Evolutionary conservation across 2,797 vertebrate genomes (phyloP).

Genomic region (Tenualosa thibaudeaui): DNA sequence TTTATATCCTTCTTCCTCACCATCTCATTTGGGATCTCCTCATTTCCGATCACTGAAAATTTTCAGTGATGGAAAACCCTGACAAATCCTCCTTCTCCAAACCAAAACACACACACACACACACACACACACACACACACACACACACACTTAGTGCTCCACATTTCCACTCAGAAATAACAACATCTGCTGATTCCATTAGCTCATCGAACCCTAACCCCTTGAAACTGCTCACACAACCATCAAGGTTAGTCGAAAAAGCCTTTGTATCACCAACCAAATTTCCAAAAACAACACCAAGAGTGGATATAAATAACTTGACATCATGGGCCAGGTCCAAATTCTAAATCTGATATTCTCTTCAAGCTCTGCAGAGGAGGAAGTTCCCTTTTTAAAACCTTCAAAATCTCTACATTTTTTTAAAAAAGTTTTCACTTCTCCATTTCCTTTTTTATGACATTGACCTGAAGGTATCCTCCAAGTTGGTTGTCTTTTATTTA

Average conservation of each 20-base stretch:
- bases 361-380: neutral
- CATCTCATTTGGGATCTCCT: neutral
- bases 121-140: neutral
- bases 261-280: constrained; percentile 1
- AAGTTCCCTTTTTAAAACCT: neutral
- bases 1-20: neutral
- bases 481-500: neutral
- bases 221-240: neutral
- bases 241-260: neutral
- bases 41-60: neutral
- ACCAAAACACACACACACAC: constrained; percentile 2
- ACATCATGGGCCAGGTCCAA: neutral
- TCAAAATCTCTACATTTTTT: too few species aligned
- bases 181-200: constrained; percentile 43
- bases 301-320: neutral
- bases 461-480: neutral
- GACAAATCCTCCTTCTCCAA: too few species aligned
- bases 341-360: neutral
- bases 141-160: constrained; percentile 24
- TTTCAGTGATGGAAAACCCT: too few species aligned
- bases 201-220: neutral
- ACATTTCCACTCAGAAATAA: constrained; percentile 26
- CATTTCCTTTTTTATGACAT: neutral
- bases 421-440: neutral
- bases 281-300: constrained; percentile 26